Conservation (phyloP, 30 jellyfish, hydroid and myxozoan genomes). For the Cassiopea xamachana region DNA sequence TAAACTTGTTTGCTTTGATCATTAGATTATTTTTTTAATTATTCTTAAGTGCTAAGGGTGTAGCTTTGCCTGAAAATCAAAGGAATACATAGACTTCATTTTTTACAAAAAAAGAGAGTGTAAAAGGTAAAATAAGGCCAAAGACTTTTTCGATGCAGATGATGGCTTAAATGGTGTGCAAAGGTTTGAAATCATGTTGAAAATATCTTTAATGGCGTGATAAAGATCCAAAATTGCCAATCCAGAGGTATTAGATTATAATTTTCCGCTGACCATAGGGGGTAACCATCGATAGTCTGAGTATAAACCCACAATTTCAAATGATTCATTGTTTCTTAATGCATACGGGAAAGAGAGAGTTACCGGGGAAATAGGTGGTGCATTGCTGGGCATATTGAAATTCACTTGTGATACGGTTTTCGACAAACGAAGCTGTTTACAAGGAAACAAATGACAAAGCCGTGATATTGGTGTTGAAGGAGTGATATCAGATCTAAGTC, state of each 20-base stretch:
- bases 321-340: conserved; percentile 9
- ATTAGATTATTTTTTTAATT: neutral
- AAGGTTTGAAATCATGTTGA: too few relatives aligned
- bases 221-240: neutral
- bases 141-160: too few relatives aligned
- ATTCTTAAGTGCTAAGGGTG: neutral
- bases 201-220: too few relatives aligned
- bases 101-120: too few relatives aligned
- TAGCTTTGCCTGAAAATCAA: too few relatives aligned
- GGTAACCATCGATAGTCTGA: neutral
- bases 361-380: conserved; percentile 29
- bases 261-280: conserved; percentile 8
- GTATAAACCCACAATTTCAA: neutral
- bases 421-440: neutral
- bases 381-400: neutral
- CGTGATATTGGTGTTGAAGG: neutral
- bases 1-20: neutral
- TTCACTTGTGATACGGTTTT: neutral
- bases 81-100: too few relatives aligned
- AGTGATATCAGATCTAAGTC: neutral
- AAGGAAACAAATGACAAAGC: conserved; percentile 6
- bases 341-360: conserved; percentile 18
- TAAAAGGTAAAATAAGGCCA: too few relatives aligned
- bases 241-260: neutral
- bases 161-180: too few relatives aligned